A percentile compares a stretch with the other conserved stretches of the same genome.
Conservation (phyloP, 2,113 vertebrate species). For the Todiramphus chloris region DNA sequence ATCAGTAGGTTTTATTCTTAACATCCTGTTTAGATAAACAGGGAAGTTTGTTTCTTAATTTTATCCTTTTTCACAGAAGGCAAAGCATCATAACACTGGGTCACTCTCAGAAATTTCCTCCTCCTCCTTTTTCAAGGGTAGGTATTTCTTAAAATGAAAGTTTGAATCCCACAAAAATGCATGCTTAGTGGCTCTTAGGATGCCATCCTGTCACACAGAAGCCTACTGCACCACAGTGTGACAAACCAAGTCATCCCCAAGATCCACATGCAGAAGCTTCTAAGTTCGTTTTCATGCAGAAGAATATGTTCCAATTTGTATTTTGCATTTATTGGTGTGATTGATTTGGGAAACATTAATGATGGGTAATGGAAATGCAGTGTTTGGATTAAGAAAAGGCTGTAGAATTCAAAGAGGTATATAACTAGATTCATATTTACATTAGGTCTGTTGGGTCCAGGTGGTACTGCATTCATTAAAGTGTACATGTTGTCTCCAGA, state of each 20-base stretch:
- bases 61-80: background rate
- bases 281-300: background rate
- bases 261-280: background rate
- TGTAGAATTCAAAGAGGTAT: background rate
- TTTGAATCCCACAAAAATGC: background rate
- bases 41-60: background rate
- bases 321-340: background rate
- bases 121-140: background rate
- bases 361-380: background rate
- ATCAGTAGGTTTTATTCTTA: background rate
- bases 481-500: conserved; percentile 99
- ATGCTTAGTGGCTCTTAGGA: background rate
- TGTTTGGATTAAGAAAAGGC: background rate
- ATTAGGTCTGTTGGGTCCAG: conserved; percentile 93
- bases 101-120: background rate
- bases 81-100: background rate
- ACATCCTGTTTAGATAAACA: background rate
- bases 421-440: conserved; percentile 78
- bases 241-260: background rate
- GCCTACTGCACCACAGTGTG: background rate
- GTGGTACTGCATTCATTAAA: conserved; percentile 95
- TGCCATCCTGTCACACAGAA: background rate
- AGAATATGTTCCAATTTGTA: background rate
- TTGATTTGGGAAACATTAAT: background rate
- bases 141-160: background rate